These are phyloP conservation scores for Perodicticus potto DNA, from an alignment of 2,797 vertebrate genomes.

Conservation along the genomic window DNA sequence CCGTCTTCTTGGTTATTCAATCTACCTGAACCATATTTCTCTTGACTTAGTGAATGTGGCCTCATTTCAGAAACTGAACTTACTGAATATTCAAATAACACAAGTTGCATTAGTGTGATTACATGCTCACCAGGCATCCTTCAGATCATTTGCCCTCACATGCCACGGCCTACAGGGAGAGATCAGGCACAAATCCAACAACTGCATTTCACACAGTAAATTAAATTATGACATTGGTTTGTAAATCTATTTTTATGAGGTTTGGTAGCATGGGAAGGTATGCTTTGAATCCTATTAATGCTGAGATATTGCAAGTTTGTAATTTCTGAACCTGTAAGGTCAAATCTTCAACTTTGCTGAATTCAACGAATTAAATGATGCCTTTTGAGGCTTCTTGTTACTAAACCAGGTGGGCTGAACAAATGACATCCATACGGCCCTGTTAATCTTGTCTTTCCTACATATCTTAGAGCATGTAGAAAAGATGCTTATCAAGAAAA, in stretches of 20 bases:
- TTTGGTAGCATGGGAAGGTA: neutral
- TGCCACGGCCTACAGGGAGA: neutral
- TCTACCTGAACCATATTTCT: neutral
- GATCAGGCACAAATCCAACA: neutral
- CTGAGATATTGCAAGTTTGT: neutral
- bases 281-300: constrained; percentile 42
- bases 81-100: constrained; percentile 3
- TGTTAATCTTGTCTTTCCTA: neutral
- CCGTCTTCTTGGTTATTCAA: neutral
- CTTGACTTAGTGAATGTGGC: neutral
- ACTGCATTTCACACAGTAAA: constrained; percentile 20
- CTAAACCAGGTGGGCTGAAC: constrained; percentile 8
- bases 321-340: constrained; percentile 41
- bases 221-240: neutral
- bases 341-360: constrained; percentile 29
- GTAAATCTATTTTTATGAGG: constrained; percentile 20
- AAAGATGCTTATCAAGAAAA: constrained; percentile 2
- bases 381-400: constrained; percentile 17
- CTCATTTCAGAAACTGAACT: neutral
- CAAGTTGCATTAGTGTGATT: neutral
- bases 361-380: constrained; percentile 18
- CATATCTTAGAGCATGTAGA: neutral
- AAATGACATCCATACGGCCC: neutral
- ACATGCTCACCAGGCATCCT: neutral
- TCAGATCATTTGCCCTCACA: neutral